Evolutionary conservation across 2,113 vertebrate species (phyloP), one percentile per base, ranked within the genome.

Genomic region (Gallinago media): DNA sequence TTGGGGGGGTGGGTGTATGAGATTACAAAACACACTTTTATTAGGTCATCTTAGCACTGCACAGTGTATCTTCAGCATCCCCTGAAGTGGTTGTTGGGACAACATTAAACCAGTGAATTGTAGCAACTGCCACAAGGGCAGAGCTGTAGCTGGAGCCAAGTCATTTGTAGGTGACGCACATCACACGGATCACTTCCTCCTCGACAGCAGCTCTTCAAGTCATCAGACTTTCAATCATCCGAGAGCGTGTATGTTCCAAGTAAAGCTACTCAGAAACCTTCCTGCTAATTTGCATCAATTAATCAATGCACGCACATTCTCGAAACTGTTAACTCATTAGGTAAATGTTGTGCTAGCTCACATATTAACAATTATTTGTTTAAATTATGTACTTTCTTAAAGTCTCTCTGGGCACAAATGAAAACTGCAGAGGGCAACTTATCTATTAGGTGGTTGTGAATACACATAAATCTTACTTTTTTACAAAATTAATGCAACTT

Each of bases 101-200:
- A 96, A 85, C 84, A 97, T 85, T 84, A 97, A 97, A 93, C 25
- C 94, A 96, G 49, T 89, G 74, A 97, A 96, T 89, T 91, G 96
- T 63, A 70, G 94, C 77, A 84, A 63, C 25, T 79, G 71, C 73
- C 83, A 92, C 84, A 85, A 92, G 63, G 86, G 62, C 91, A 96
- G 95, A 97, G 96, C 89, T 95, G 92, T 32, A 93, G 89, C 91
- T 95, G 78, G 31, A 85, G 75, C 47, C 17, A 18, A 80, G 63
- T 81, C 75, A 16, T 74, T 46, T 88, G 92, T 8, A 95, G 95
- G 94, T 87, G 96, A 93, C 72, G 55, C 68, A 93, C 90, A 94
- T 94, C 95, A 88, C 90, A 96, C 44, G 92, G 92, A 95, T 95
- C 96, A 89, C 95, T 95, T 74, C 22, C 61, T 92, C 79, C 90